phyloP scores from a whole-genome alignment of 2,888 invertebrate genomes.

The Polyploca ridens region DNA sequence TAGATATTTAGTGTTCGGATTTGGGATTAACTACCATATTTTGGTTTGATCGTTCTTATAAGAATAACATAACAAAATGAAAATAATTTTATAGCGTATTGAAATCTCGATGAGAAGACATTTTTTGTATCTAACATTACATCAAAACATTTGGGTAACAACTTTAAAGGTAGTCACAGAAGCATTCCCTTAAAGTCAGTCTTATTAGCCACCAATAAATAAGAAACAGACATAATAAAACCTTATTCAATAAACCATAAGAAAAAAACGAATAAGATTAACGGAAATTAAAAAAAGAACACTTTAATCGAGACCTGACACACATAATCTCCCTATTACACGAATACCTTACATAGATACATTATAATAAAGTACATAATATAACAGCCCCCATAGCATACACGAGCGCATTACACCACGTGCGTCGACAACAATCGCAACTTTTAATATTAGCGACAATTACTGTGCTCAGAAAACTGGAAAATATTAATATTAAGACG shows the following conservation, averaged over 20 bases:
- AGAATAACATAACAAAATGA: too few species aligned
- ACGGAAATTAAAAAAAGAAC: conserved; percentile 27
- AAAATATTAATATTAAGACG: conserved; percentile 74
- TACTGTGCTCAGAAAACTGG: conserved; percentile 71
- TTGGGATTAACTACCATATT: too few species aligned
- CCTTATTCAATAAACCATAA: conserved; percentile 18
- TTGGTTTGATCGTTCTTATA: too few species aligned
- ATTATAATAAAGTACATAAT: neutral
- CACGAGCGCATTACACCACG: conserved; percentile 47
- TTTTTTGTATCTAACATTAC: too few species aligned
- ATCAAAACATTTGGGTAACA: too few species aligned
- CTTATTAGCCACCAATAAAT: neutral
- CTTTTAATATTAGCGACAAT: conserved; percentile 77
- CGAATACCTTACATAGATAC: neutral
- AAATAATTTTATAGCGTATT: too few species aligned
- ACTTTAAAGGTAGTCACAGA: too few species aligned
- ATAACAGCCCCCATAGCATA: neutral
- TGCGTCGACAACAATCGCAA: conserved; percentile 55
- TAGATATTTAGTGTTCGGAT: neutral
- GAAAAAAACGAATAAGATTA: conserved; percentile 23
- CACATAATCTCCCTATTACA: neutral
- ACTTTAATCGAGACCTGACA: neutral
- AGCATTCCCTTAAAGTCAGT: too few species aligned
- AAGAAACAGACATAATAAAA: conserved; percentile 12
- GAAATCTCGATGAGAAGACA: too few species aligned